These are phyloP conservation scores for Oxyruncus cristatus DNA, from an alignment of 2,113 vertebrate genomes.

Conservation along the genomic window DNA sequence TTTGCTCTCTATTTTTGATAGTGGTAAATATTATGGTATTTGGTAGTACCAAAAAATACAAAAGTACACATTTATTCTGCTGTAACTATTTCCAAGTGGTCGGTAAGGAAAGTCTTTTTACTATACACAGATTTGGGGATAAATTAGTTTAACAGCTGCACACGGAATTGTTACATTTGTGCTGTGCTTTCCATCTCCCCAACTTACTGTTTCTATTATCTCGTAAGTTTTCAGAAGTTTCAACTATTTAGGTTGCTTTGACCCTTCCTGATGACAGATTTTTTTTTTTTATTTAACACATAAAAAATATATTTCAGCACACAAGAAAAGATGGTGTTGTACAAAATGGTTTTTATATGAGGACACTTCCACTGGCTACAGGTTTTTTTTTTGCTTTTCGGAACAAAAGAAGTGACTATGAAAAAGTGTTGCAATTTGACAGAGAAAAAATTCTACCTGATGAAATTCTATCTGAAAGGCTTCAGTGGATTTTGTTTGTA, in stretches of 20 bases:
- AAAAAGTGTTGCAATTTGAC: neutral
- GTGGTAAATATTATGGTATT: neutral
- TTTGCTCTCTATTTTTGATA: neutral
- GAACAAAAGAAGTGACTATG: neutral
- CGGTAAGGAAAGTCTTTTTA: neutral
- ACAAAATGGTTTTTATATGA: neutral
- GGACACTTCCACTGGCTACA: neutral
- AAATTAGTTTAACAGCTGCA: conserved; percentile 21
- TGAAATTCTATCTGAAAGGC: neutral
- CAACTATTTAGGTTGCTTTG: neutral
- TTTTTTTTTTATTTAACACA: neutral
- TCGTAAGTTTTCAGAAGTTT: neutral
- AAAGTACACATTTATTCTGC: neutral
- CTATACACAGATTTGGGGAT: neutral
- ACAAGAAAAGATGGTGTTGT: neutral
- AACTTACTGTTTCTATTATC: neutral
- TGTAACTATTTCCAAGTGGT: neutral
- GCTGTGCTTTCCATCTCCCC: neutral
- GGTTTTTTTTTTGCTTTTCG: neutral
- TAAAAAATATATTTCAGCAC: neutral
- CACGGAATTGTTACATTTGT: neutral
- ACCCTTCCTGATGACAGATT: neutral
- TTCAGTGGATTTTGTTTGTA: neutral
- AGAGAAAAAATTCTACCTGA: neutral
- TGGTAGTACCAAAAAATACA: neutral